These are phyloP conservation scores for Mormyrops attenuatus DNA, from an alignment of 2,797 vertebrate genomes.

Conservation along the genomic window DNA sequence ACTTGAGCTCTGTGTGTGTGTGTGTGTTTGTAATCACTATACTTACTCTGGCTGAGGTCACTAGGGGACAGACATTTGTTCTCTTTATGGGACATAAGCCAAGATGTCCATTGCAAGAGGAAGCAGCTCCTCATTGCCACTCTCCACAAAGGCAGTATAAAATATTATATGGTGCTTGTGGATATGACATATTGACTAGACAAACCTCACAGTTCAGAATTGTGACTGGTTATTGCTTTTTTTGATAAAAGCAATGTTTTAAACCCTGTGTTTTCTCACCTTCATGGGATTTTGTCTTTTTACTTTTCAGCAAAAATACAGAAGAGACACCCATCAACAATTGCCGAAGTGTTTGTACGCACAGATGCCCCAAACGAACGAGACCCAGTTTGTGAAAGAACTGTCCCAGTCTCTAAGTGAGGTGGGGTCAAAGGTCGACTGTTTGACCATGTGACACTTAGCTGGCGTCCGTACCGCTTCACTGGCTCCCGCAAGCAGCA, in stretches of 20 bases:
- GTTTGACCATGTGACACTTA: not conserved
- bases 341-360: constrained; percentile 35
- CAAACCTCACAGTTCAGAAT: not conserved
- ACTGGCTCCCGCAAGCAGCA: not conserved
- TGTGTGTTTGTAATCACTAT: not conserved
- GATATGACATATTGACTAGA: not conserved
- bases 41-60: not conserved
- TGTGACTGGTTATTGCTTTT: constrained; percentile 1
- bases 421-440: constrained; percentile 43
- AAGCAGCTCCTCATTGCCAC: not conserved
- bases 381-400: constrained; percentile 42
- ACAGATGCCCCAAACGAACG: constrained; percentile 33
- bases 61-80: not conserved
- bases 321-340: constrained; percentile 28
- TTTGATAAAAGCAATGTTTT: not conserved
- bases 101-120: not conserved
- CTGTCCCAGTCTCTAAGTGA: constrained; percentile 49
- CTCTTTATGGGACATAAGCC: not conserved
- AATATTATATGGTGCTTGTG: not conserved
- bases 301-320: constrained; percentile 35
- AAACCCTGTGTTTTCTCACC: not conserved
- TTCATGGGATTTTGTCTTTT: not conserved
- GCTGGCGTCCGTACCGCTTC: not conserved
- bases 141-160: not conserved
- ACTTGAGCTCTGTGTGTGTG: not conserved